Base-by-base conservation (phyloP, 1,140 invertebrate genomes). In the Hydropsyche tenuis region DNA sequence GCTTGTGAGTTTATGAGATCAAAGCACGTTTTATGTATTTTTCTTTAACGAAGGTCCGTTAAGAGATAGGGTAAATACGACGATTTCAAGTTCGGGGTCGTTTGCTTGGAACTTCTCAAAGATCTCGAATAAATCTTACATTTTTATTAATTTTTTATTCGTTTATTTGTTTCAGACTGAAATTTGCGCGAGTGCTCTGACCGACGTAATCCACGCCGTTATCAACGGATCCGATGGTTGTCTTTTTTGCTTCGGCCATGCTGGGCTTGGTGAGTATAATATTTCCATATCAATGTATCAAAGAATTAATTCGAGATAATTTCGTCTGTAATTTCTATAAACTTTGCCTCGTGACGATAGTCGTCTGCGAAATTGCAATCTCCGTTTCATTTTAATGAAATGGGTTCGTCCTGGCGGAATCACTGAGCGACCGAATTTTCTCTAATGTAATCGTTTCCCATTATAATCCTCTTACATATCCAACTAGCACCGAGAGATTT, bases 221-320 rank as follows among this genome's bases (percentile, higher is more conserved):
- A 93, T 98, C 79, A 95, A 95, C 80, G 96, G 96, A 14, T 94
- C 92, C 18, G 96, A 98, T 82, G 95, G 95, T 48, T 97, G 95
- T 83, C 88, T 98, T 69, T 96, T 96, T 82, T 94, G 92, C 79
- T 96, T 95, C 81, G 95, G 96, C 80, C 95, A 97, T 82, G 92
- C 94, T 56, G 93, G 92, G 83, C 87, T 95, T 71, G 95, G 96
- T 95, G 87, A 92, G 89, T 84, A 73, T 66, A n/a, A n/a, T n/a
- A n/a, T 23, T 12, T 27, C 3, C 23, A 60, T 48, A 16, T 48
- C 30, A 48, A 48, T 48, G 4, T 48, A 14, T 4, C 30, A 9
- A 37, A 37, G 7, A 14, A 48, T 12, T 14, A 22, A 60, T 20
- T 60, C 22, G 62, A 11, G 18, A 42, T 7, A 6, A 7, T 4